These are phyloP conservation scores for Chrysomallon squamiferum DNA, from an alignment of 1,140 invertebrate genomes.

Conservation along the genomic window DNA sequence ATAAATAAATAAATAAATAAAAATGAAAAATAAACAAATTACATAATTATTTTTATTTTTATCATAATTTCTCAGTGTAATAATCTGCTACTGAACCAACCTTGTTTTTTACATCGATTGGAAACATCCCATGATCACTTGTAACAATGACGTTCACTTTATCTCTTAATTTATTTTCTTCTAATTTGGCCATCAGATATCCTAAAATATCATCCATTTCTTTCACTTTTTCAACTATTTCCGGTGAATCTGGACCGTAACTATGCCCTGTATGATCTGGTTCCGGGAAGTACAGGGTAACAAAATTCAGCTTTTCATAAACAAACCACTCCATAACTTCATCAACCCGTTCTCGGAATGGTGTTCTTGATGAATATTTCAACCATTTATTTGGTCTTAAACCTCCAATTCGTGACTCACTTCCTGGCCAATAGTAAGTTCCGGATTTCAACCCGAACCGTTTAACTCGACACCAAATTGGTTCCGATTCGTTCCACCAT, in stretches of 20 bases:
- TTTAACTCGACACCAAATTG: too few relatives aligned
- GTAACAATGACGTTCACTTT: slow-evolving; percentile 74
- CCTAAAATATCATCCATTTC: slow-evolving; percentile 40
- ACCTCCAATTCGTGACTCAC: slow-evolving; percentile 23
- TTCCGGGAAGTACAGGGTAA: slow-evolving; percentile 76
- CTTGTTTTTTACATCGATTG: slow-evolving; percentile 62
- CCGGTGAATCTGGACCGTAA: slow-evolving; percentile 44
- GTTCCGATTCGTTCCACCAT: too few relatives aligned
- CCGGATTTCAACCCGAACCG: not conserved
- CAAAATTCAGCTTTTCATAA: slow-evolving; percentile 65
- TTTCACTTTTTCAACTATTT: slow-evolving; percentile 33
- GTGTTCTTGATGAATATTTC: slow-evolving; percentile 22
- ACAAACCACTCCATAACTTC: slow-evolving; percentile 72
- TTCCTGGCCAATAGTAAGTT: slow-evolving; percentile 39
- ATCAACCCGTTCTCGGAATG: slow-evolving; percentile 69
- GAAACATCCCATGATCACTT: slow-evolving; percentile 79
- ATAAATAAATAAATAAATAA: too few relatives aligned
- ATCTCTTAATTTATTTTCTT: slow-evolving; percentile 60
- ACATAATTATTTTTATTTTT: too few relatives aligned
- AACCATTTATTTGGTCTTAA: slow-evolving; percentile 24
- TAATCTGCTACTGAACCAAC: too few relatives aligned
- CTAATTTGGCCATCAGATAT: slow-evolving; percentile 35
- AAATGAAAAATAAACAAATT: too few relatives aligned
- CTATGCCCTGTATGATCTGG: slow-evolving; percentile 70
- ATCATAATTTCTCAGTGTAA: too few relatives aligned